A percentile compares a stretch with the other conserved stretches of the same genome.
phyloP scores from a whole-genome alignment of 2,113 vertebrate genomes.

The Petrocephalus microphthalmus region DNA sequence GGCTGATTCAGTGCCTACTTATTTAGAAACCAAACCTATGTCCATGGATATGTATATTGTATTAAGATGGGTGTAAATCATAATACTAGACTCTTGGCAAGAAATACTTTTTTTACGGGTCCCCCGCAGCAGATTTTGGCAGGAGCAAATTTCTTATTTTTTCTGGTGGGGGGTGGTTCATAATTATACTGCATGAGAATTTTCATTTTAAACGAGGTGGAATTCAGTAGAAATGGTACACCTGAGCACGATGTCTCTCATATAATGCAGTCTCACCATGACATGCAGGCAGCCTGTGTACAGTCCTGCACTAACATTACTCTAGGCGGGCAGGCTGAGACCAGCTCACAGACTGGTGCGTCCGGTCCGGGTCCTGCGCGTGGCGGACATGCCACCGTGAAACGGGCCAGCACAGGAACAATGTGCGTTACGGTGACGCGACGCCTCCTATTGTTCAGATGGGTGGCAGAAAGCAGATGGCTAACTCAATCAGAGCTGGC shows the following conservation, averaged over 20 bases:
- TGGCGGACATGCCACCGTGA: background rate
- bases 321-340: background rate
- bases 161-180: background rate
- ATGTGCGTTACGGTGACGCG: background rate
- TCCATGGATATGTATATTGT: background rate
- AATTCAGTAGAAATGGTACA: background rate
- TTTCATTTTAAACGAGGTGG: background rate
- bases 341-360: background rate
- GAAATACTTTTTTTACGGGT: too few relatives aligned
- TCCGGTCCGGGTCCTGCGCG: background rate
- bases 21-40: background rate
- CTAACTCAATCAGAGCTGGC: background rate
- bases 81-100: background rate
- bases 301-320: background rate
- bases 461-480: background rate
- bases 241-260: background rate
- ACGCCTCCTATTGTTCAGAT: background rate
- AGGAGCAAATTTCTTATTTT: background rate
- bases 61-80: background rate
- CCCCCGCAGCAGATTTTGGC: background rate
- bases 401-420: background rate
- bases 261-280: background rate
- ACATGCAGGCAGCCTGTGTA: background rate
- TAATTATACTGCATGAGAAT: background rate
- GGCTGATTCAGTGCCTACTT: background rate